Base-by-base conservation (phyloP, 37 sponge, comb jelly and placozoan species). In the Cliona cf. orientalis region DNA sequence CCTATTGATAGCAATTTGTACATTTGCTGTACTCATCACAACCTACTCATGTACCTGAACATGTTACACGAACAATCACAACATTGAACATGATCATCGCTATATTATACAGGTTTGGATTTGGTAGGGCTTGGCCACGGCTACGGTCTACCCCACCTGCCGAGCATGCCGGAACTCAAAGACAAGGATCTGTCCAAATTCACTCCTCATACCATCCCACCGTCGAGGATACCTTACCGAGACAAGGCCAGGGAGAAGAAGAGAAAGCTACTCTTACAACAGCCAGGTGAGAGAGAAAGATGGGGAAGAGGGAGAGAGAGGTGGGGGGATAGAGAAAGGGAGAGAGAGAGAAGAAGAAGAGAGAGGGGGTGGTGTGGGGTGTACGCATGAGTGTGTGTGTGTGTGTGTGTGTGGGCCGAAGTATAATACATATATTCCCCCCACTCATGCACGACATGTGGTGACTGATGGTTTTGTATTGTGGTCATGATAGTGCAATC, bases 151-250 rank as follows among this genome's bases (percentile, higher is more conserved):
- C 86, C 94, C 6, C 88, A 90, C 42, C 53, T 96, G 26, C 99
- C 99, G 3, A 84, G 42, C 31, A 96, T 99, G 99, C 97, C 99
- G 19, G 99, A 99, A 64, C 79, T 99, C 31, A 80, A 78, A 36
- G 81, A 74, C 3, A 60, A 28, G 57, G 75, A 79, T 41, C 58
- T 56, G 17, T 72, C 92, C 1, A 38, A 53, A 0, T 91, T 91
- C 46, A 32, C 22, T 4, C 74, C 74, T 36, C 77, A 71, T 64
- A 36, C 80, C 9, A 34, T 49, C 3, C 57, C 67, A 2, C 69
- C 66, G 34, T 37, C 68, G 1, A 69, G 9, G 14, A 80, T 85
- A 12, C 81, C 76, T 12, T 85, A 71, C 55, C 86, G 74, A 38
- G 86, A 91, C 62, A 90, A 91, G 39, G 41, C 26, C n/a, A 78